Base-by-base conservation (phyloP, 2,888 invertebrate species). In the Lathronympha strigana region DNA sequence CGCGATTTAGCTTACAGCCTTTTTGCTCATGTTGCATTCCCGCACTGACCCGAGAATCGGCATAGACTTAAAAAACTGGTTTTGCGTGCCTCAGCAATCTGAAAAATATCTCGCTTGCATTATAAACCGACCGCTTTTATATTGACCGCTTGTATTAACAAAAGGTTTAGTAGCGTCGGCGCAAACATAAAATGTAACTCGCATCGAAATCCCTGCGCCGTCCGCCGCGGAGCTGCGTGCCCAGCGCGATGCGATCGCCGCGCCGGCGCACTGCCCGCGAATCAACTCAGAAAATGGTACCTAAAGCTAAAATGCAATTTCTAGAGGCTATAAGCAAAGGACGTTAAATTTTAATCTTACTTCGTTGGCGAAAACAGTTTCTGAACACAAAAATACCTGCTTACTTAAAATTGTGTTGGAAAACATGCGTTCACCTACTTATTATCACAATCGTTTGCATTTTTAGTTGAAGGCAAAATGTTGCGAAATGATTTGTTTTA, bases 1-100 rank as follows among this genome's bases (percentile, higher is more conserved):
- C 79, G 80, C 77, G 78, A 78, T 82, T 86, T 84, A 79, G 79
- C 78, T 80, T 81, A 78, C 77, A 73, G 75, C 61, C 40, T 68
- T 83, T 86, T 90, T 88, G 82, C 80, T 87, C 79, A 81, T 87
- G 76, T 88, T 90, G 86, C 90, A 90, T 90, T 89, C 89, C 78
- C 74, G 73, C 82, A 82, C 85, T 89, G 89, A 87, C 86, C 88
- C 79, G 77, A 76, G 79, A 82, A 80, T 80, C 83, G 79, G 76
- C 76, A 77, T 79, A 78, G 79, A 78, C 81, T 76, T 76, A 81
- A 66, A 68, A 67, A 88, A 89, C 88, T 76, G 87, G 89, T 88
- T 88, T 76, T 67, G 71, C 61, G 61, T 69, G 73, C 74, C 75
- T 72, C 72, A 71, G 77, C 76, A 76, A 77, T 78, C 76, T 78